Evolutionary conservation across 2,797 vertebrate genomes (phyloP).

Genomic region (Pitangus sulphuratus): DNA sequence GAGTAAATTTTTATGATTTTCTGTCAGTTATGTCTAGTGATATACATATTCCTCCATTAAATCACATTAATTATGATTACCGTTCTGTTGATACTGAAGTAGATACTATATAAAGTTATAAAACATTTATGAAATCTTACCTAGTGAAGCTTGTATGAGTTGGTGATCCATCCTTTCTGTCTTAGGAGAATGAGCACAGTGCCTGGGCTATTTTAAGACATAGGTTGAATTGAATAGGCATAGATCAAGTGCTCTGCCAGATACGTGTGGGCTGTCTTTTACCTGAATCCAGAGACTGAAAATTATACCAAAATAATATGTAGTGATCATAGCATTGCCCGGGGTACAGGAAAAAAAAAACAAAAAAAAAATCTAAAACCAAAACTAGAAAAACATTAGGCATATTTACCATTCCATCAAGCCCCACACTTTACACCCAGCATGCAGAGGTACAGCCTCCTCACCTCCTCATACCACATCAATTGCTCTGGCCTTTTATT

Average conservation of each 20-base stretch:
- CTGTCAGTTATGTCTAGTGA: not conserved
- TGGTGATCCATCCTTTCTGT: constrained; percentile 8
- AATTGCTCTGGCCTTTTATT: not conserved
- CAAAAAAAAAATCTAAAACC: not conserved
- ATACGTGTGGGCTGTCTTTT: not conserved
- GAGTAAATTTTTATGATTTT: not conserved
- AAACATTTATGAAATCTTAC: constrained; percentile 9
- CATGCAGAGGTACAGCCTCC: not conserved
- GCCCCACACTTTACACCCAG: not conserved
- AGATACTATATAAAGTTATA: not conserved
- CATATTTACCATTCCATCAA: not conserved
- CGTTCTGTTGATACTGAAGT: constrained; percentile 2
- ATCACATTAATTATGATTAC: constrained; percentile 5
- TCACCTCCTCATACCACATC: fast-evolving
- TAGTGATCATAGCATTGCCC: not conserved
- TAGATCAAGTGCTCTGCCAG: not conserved
- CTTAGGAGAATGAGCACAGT: not conserved
- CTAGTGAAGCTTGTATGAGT: not conserved
- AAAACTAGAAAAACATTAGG: not conserved
- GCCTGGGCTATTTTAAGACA: not conserved
- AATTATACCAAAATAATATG: not conserved
- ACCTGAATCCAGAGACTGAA: not conserved
- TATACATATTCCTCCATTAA: not conserved
- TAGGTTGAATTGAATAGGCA: constrained; percentile 23
- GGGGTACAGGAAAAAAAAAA: not conserved